These are phyloP conservation scores for Oedothorax gibbosus DNA, from an alignment of 1,140 invertebrate species.

Conservation along the genomic window DNA sequence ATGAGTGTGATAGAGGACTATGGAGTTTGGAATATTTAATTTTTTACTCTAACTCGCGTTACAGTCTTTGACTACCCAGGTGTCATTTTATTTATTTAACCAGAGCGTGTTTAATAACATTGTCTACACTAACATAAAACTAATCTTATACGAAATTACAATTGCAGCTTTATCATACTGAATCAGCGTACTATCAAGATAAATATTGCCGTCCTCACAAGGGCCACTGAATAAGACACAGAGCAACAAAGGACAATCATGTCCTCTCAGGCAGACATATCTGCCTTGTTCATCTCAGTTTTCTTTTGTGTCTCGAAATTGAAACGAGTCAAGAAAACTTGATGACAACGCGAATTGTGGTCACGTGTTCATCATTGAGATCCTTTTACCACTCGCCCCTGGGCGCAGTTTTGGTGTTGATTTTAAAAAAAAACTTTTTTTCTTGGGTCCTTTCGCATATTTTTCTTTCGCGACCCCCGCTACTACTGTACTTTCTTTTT, in stretches of 20 bases:
- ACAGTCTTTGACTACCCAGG: too few species aligned
- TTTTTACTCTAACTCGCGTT: too few species aligned
- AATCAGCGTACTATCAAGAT: neutral
- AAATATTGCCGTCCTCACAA: neutral
- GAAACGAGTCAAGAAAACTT: slow-evolving; percentile 35
- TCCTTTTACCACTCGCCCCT: slow-evolving; percentile 39
- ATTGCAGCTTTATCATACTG: too few species aligned
- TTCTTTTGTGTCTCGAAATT: slow-evolving; percentile 23
- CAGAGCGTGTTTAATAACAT: too few species aligned
- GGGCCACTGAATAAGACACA: neutral
- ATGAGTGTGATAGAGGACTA: too few species aligned
- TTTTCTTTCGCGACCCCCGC: slow-evolving; percentile 1
- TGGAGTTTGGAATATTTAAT: too few species aligned
- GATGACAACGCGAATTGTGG: slow-evolving; percentile 55
- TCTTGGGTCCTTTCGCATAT: neutral
- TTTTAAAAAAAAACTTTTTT: neutral
- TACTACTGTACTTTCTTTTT: neutral
- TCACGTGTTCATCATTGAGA: slow-evolving; percentile 26
- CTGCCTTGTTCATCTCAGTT: neutral
- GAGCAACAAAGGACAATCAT: slow-evolving; percentile 6
- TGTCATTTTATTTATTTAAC: too few species aligned
- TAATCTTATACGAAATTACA: too few species aligned
- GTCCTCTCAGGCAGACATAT: neutral
- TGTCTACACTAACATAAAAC: too few species aligned
- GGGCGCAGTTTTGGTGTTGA: slow-evolving; percentile 13